These are phyloP conservation scores for Oreochromis aureus DNA, from an alignment of 2,113 vertebrate genomes.

Conservation along the genomic window DNA sequence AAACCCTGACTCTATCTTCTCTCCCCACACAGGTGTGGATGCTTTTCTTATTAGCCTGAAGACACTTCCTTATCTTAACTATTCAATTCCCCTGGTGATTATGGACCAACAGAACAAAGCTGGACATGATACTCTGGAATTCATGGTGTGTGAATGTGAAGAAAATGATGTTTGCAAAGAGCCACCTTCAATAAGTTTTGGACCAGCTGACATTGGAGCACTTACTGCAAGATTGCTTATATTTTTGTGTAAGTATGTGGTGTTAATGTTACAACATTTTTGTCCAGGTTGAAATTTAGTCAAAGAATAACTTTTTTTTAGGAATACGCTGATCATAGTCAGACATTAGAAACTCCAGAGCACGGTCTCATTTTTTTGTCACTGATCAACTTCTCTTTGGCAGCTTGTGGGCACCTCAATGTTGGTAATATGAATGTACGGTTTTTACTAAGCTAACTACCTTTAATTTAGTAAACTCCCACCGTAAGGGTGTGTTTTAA, in stretches of 20 bases:
- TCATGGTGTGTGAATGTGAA: constrained; percentile 71
- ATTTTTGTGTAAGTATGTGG: constrained; percentile 68
- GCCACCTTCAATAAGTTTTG: neutral
- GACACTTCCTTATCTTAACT: constrained; percentile 63
- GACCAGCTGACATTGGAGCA: constrained; percentile 33
- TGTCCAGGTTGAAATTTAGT: neutral
- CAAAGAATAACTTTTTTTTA: neutral
- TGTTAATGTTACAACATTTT: neutral
- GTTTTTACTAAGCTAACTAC: too few relatives aligned
- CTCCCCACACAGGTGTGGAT: constrained; percentile 6
- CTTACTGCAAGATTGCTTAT: constrained; percentile 52
- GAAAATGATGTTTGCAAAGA: constrained; percentile 9
- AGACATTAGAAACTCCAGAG: neutral
- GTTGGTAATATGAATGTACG: neutral
- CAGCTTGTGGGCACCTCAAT: neutral
- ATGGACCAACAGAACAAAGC: constrained; percentile 68
- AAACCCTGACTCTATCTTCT: neutral
- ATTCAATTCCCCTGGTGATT: constrained; percentile 66
- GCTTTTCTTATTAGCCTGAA: constrained; percentile 52
- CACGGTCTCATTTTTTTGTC: neutral
- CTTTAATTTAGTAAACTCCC: too few relatives aligned
- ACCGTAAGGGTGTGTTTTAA: too few relatives aligned
- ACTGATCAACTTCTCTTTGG: neutral
- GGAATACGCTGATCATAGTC: too few relatives aligned
- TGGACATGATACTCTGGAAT: constrained; percentile 12